These are phyloP conservation scores for Metridium senile DNA, from an alignment of 92 coral and sea anemone species.

Conservation along the genomic window DNA sequence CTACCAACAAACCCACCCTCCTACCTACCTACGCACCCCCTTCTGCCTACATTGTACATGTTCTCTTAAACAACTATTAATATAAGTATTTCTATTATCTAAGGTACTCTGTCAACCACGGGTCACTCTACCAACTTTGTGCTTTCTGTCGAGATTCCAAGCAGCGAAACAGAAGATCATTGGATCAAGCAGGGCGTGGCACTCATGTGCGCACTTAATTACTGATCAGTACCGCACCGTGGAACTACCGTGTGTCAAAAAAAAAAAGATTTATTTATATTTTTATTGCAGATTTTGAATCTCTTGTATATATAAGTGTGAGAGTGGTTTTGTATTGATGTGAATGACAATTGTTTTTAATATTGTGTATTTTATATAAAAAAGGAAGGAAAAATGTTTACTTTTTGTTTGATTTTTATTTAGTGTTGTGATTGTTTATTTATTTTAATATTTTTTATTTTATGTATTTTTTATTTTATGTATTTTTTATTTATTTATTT, in stretches of 20 bases:
- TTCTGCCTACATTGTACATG: neutral
- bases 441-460: too few relatives aligned
- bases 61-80: neutral
- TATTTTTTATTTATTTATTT: too few relatives aligned
- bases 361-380: too few relatives aligned
- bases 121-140: slow-evolving; percentile 98
- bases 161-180: slow-evolving; percentile 79
- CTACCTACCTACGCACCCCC: too few relatives aligned
- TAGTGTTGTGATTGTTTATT: too few relatives aligned
- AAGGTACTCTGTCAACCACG: slow-evolving; percentile 93
- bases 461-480: too few relatives aligned
- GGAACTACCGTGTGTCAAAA: too few relatives aligned
- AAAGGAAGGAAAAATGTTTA: too few relatives aligned
- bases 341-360: too few relatives aligned
- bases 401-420: too few relatives aligned
- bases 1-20: too few relatives aligned
- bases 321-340: neutral
- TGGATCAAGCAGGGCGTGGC: slow-evolving; percentile 99
- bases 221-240: slow-evolving; percentile 36
- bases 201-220: slow-evolving; percentile 96
- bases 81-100: too few relatives aligned
- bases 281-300: neutral
- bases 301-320: neutral
- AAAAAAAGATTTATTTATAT: neutral
- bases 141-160: slow-evolving; percentile 87